Evolutionary conservation across 2,113 vertebrate genomes (phyloP), one percentile per base, ranked within the genome.

Genomic region (Scophthalmus maximus): DNA sequence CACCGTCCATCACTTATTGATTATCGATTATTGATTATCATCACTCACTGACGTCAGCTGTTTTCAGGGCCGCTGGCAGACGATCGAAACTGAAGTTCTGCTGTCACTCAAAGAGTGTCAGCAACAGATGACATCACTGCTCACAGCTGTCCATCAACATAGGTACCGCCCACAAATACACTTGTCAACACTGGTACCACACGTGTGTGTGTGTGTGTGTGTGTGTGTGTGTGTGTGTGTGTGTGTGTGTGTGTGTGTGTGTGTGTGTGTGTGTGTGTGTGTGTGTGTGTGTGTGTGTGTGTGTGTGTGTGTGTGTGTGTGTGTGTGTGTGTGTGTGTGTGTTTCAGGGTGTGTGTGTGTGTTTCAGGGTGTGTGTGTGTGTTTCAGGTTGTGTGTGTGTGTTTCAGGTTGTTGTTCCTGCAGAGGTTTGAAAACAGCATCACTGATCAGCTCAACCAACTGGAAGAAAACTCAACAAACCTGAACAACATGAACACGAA

Each of bases 121-220:
- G 60, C 89, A 88, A 53, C 93, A 92, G 0, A 42, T 96, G 18
- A 84, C 86, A 0, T n/a, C 84, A 0, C 84, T 98, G 59, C 79
- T 98, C 68, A 86, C 73, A 52, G 92, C 93, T 66, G 95, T 97
- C 80, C 92, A 94, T 0, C 20, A 89, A 18, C 77, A 81, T 22
- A 81, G 84, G 84, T 86, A 72, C 56, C 56, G 3, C 14, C 52
- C 12, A 52, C 18, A 0, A 7, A 1, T 6, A 44, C 46, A 62
- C 32, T 38, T 34, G 8, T 10, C 6, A 18, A 30, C n/a, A 30
- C 32, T n/a, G n/a, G n/a, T n/a, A n/a, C n/a, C n/a, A n/a, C n/a
- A n/a, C n/a, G 38, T 46, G 42, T 51, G 6, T 63, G 0, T 32
- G 3, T 27, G 30, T 32, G 30, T 32, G 30, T 32, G 30, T 32